Evolutionary conservation across 2,797 vertebrate genomes (phyloP), one percentile per base, ranked within the genome.

Genomic region (Megaceryle alcyon): DNA sequence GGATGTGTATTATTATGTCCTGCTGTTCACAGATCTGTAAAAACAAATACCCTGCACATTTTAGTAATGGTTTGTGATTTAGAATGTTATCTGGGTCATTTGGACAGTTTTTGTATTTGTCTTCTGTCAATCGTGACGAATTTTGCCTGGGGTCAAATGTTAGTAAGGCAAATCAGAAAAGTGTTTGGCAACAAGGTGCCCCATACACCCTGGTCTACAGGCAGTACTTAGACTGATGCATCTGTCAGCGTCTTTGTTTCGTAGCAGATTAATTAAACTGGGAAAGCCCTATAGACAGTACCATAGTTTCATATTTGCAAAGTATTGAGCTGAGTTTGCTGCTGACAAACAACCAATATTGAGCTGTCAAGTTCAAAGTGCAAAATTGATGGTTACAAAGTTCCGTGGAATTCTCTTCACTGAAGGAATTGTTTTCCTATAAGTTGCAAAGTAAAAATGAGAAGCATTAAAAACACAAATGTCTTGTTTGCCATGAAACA

Each of bases 201-300:
- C 7, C 3, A 2, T 6, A 10, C 8, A 4, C 8, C 6, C 15
- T 23, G 49, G n/a, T 46, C 6, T 28, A 1, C 16, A 1, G 12
- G 29, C 35, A 31, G 0, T 10, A 5, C 63, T 92, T 56, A 4
- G 41, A 14, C 23, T 16, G 33, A 2, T 8, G 1, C 25, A 1
- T 43, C 69, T 81, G 57, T 21, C n/a, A 0, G 33, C 29, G 4
- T 54, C 53, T 31, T 31, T 14, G 66, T 49, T 65, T 51, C 16
- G 53, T 8, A 66, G 25, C 64, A 82, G 13, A 46, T 53, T 10
- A 35, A 14, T 21, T 6, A 8, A 25, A 48, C 59, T 28, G 43
- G 35, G 51, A 70, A 44, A 31, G 31, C 80, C 35, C 59, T 25
- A 3, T 3, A 54, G 68, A 6, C 16, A 18, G 3, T 63, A 25